A percentile compares a stretch with the other conserved stretches of the same genome.
Evolutionary conservation across 2,888 invertebrate species (phyloP).

Genomic region (Diplazon laetatorius): DNA sequence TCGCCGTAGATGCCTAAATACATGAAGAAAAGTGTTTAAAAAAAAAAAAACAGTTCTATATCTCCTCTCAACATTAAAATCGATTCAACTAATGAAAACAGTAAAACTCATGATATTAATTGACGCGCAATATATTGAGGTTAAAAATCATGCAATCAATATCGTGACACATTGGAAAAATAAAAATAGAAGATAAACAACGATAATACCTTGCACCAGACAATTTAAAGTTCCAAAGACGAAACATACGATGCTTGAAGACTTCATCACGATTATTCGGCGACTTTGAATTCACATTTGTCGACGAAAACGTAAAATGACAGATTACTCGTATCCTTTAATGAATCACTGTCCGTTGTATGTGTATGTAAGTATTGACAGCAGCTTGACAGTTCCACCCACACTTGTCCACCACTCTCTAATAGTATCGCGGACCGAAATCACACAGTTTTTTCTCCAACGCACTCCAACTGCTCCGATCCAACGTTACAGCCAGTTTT

Average conservation of each 20-base stretch:
- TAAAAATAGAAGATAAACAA: not conserved
- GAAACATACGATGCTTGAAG: conserved; percentile 34
- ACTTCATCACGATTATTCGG: conserved; percentile 49
- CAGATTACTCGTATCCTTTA: conserved; percentile 19
- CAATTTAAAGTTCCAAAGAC: conserved; percentile 25
- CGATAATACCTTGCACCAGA: conserved; percentile 45
- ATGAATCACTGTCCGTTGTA: conserved; percentile 38
- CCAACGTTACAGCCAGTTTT: no score
- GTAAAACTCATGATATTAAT: no score
- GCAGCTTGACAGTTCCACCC: not conserved
- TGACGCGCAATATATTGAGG: conserved; percentile 40
- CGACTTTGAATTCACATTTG: conserved; percentile 34
- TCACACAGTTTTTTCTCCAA: no score
- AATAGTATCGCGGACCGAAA: no score
- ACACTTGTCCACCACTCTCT: not conserved
- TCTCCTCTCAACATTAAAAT: no score
- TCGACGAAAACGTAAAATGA: conserved; percentile 32
- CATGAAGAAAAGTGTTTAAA: no score
- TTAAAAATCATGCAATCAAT: conserved; percentile 27
- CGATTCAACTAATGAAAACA: no score
- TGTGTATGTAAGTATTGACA: no score
- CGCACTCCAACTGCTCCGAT: no score
- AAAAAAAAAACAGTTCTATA: no score
- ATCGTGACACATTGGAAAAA: not conserved
- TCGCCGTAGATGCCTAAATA: conserved; percentile 61